These are phyloP conservation scores for Anoplius nigerrimus DNA, from an alignment of 2,888 invertebrate genomes.

Conservation along the genomic window DNA sequence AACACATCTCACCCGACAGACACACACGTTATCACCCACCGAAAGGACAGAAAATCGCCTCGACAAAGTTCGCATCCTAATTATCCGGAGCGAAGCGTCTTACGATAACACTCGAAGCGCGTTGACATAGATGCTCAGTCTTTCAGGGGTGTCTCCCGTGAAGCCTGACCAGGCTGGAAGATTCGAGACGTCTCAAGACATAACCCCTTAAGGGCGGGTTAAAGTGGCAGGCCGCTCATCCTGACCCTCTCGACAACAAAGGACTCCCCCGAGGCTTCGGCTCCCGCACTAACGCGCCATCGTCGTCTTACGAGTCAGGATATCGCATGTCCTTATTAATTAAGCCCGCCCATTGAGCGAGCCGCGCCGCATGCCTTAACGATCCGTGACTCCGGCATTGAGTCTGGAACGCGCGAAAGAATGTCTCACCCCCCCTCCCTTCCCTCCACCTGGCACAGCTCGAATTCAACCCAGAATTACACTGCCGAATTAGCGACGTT, in stretches of 20 bases:
- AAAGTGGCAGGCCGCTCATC: conserved; percentile 68
- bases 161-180: conserved; percentile 20
- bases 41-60: no score
- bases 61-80: no score
- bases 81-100: no score
- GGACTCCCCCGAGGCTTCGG: conserved; percentile 70
- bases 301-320: conserved; percentile 68
- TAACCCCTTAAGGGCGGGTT: conserved; percentile 69
- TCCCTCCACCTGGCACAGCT: conserved; percentile 22
- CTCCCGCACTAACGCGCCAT: conserved; percentile 62
- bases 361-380: conserved; percentile 72
- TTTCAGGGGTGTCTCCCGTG: conserved; percentile 1
- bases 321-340: conserved; percentile 76
- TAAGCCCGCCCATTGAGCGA: conserved; percentile 71
- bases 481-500: no score
- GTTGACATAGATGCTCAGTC: neutral
- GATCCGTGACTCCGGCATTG: conserved; percentile 60
- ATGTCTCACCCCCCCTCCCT: conserved; percentile 40
- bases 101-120: no score
- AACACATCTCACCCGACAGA: no score
- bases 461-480: no score
- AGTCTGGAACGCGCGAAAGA: conserved; percentile 53
- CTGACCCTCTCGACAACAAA: conserved; percentile 74
- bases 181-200: conserved; percentile 56
- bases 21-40: no score